Conservation (phyloP, 2,888 invertebrate genomes). For the Eupeodes latifasciatus region DNA sequence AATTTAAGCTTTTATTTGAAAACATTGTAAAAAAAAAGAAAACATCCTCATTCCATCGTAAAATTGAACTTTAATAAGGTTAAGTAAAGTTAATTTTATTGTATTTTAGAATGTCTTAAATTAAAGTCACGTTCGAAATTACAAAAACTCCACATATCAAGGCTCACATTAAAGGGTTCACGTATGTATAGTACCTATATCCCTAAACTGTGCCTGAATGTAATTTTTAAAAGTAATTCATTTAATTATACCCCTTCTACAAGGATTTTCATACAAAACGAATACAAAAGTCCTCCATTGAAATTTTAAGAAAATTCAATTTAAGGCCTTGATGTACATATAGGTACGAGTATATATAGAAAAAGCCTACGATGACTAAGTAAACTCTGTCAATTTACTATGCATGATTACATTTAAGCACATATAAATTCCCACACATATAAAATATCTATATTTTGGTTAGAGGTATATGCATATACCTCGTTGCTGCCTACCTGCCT, state of each 20-base stretch:
- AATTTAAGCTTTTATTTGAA: no score
- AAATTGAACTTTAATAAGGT: no score
- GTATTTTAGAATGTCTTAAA: no score
- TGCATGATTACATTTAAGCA: slow-evolving; percentile 61
- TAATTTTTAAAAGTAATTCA: no score
- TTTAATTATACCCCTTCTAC: background rate
- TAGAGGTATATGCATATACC: background rate
- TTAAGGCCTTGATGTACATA: slow-evolving; percentile 27
- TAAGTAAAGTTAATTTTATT: no score
- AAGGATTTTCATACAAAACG: background rate
- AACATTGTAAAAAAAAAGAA: no score
- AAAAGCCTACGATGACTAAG: slow-evolving; percentile 31
- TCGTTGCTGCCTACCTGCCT: background rate
- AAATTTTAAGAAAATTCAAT: slow-evolving; percentile 51
- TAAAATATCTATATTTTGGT: background rate
- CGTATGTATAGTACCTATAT: no score
- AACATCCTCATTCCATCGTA: no score
- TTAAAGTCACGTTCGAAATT: no score
- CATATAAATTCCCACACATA: slow-evolving; percentile 44
- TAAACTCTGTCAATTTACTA: slow-evolving; percentile 53
- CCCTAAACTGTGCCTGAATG: no score
- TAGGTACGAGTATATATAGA: background rate
- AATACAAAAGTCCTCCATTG: slow-evolving; percentile 1
- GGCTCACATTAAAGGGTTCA: no score
- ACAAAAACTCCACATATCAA: no score